A percentile compares a stretch with the other conserved stretches of the same genome.
Evolutionary conservation across 2,888 invertebrate species (phyloP).

Genomic region (Synanthedon andrenaeformis): DNA sequence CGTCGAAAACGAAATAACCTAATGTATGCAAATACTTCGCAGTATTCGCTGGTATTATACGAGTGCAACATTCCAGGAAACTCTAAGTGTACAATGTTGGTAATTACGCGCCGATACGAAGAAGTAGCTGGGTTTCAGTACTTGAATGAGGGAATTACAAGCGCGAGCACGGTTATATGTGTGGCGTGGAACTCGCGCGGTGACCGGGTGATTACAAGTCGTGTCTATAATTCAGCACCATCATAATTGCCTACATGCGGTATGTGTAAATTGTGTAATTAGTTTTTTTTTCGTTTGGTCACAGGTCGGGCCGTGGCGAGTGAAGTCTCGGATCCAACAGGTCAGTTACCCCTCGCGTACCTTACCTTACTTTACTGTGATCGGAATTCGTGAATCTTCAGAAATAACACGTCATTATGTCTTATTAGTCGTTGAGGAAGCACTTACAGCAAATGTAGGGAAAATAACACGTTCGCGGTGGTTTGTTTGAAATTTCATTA

Average conservation of each 20-base stretch:
- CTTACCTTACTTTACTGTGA: slow-evolving; percentile 45
- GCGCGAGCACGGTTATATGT: slow-evolving; percentile 13
- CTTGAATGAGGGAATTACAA: slow-evolving; percentile 23
- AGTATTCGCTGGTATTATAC: slow-evolving; percentile 19
- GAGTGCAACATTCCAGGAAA: slow-evolving; percentile 17
- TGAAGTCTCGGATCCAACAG: slow-evolving; percentile 46
- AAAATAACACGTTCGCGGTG: slow-evolving; percentile 49
- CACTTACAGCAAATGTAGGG: slow-evolving; percentile 58
- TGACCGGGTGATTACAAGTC: slow-evolving; percentile 34
- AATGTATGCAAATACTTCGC: background rate
- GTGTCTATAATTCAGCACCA: slow-evolving; percentile 36
- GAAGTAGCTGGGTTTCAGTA: slow-evolving; percentile 19
- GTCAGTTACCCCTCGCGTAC: slow-evolving; percentile 53
- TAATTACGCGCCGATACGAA: slow-evolving; percentile 34
- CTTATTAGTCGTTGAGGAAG: slow-evolving; percentile 62
- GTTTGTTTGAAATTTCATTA: slow-evolving; percentile 47
- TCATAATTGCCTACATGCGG: slow-evolving; percentile 41
- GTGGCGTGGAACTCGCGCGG: slow-evolving; percentile 11
- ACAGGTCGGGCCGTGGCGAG: slow-evolving; percentile 48
- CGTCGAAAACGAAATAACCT: background rate
- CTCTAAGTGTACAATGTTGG: slow-evolving; percentile 3
- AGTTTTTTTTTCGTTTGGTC: slow-evolving; percentile 47
- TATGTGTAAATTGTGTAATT: slow-evolving; percentile 45
- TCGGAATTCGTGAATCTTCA: slow-evolving; percentile 64
- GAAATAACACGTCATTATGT: slow-evolving; percentile 63